phyloP scores from a whole-genome alignment of 2,888 invertebrate species.

The Oscheius sp. region DNA sequence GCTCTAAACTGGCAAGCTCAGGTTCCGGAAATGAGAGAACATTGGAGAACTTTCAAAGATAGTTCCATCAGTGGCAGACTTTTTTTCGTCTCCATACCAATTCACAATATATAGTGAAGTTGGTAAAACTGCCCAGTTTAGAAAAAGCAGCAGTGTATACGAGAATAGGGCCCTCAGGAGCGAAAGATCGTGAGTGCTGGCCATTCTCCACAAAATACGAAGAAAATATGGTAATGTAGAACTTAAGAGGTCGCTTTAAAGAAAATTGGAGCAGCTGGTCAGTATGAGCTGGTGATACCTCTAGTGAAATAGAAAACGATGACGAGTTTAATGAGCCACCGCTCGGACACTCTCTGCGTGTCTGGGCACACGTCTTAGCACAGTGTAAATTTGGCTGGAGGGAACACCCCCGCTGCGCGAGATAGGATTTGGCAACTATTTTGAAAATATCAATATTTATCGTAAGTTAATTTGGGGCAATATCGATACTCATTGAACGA shows the following conservation, averaged over 20 bases:
- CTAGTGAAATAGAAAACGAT: conserved; percentile 27
- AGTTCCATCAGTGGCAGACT: no score
- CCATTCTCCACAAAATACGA: no score
- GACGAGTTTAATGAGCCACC: conserved; percentile 33
- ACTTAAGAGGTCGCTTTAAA: neutral
- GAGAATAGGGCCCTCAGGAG: no score
- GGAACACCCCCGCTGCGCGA: conserved; percentile 22
- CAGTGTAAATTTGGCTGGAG: conserved; percentile 27
- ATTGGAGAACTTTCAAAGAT: neutral
- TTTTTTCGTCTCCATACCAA: no score
- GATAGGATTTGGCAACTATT: conserved; percentile 12
- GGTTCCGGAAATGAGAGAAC: neutral
- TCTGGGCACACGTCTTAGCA: conserved; percentile 30
- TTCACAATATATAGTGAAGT: no score
- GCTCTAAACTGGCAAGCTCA: neutral
- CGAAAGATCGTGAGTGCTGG: no score
- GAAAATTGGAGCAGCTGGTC: no score
- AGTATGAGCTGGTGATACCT: neutral
- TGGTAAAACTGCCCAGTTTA: no score
- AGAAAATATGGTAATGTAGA: no score
- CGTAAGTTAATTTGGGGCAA: conserved; percentile 21
- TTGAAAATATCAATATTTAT: neutral
- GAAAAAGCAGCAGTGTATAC: no score
- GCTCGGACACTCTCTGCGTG: conserved; percentile 30
- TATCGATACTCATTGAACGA: conserved; percentile 52